These are phyloP conservation scores for Caenorhabditis sulstoni DNA, from an alignment of 2,888 invertebrate genomes.

Conservation along the genomic window DNA sequence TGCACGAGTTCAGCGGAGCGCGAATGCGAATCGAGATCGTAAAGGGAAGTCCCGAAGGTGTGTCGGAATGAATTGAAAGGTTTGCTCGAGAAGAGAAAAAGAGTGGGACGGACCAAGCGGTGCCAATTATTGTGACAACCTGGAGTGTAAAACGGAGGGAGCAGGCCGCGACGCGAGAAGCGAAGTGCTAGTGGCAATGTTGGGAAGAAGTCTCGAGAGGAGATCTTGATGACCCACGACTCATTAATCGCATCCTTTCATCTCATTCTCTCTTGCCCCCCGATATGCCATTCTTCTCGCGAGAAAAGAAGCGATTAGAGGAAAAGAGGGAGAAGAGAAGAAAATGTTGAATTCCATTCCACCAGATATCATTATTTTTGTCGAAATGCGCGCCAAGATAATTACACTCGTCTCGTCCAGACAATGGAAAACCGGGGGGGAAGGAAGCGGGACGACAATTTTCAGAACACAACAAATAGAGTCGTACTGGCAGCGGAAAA, in stretches of 20 bases:
- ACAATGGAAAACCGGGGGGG: conserved; percentile 3
- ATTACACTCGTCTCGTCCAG: neutral
- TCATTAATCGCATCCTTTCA: conserved; percentile 42
- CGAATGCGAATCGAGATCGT: neutral
- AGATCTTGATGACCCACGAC: conserved; percentile 14
- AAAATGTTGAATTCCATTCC: conserved; percentile 4
- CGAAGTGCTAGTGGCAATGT: conserved; percentile 18
- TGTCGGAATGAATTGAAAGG: neutral
- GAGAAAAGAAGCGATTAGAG: conserved; percentile 35
- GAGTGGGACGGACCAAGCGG: neutral
- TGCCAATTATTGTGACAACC: conserved; percentile 36
- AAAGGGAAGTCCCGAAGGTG: neutral
- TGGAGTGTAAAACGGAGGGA: conserved; percentile 5
- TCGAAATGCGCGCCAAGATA: neutral
- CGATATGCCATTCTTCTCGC: conserved; percentile 1
- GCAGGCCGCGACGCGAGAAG: neutral
- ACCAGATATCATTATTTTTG: too few relatives aligned
- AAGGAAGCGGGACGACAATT: conserved; percentile 27
- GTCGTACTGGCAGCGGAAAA: conserved; percentile 47
- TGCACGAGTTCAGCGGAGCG: too few relatives aligned
- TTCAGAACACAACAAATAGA: conserved; percentile 53
- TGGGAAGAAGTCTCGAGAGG: neutral
- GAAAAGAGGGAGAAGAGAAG: conserved; percentile 11
- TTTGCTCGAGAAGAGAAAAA: neutral
- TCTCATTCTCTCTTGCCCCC: neutral